phyloP scores from a whole-genome alignment of 53 echinoderm and acorn worm species.

The Mesocentrotus franciscanus region DNA sequence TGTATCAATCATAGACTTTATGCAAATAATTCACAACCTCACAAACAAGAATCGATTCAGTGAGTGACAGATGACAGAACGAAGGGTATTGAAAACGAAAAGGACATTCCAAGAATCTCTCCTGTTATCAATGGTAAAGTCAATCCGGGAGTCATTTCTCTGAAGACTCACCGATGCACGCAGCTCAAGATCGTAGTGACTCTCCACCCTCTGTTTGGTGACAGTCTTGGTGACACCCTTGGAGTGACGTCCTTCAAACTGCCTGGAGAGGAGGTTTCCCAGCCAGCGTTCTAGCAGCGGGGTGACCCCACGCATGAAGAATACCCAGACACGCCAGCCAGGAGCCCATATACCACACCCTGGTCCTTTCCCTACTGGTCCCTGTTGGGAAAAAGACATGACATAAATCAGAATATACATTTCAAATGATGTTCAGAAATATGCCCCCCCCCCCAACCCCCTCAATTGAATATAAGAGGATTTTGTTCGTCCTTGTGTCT shows the following conservation, averaged over 20 bases:
- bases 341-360: slow-evolving; percentile 98
- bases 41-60: not conserved
- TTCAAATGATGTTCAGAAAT: too few species aligned
- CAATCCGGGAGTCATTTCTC: not conserved
- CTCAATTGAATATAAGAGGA: too few species aligned
- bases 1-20: too few species aligned
- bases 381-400: slow-evolving; percentile 69
- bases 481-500: too few species aligned
- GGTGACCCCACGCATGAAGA: slow-evolving; percentile 99
- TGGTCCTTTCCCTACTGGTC: slow-evolving; percentile 98
- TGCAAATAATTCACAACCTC: not conserved
- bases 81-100: not conserved
- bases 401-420: not conserved
- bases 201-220: slow-evolving; percentile 98
- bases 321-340: slow-evolving; percentile 99
- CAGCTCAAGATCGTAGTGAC: slow-evolving; percentile 97
- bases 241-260: slow-evolving; percentile 99
- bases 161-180: slow-evolving; percentile 85
- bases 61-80: not conserved
- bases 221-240: slow-evolving; percentile 99
- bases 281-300: slow-evolving; percentile 98
- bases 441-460: too few species aligned
- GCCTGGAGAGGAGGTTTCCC: slow-evolving; percentile 95
- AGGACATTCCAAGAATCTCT: not conserved
- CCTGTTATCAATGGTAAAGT: not conserved